Evolutionary conservation across 2,113 vertebrate species (phyloP).

Genomic region (Caranx melampygus): DNA sequence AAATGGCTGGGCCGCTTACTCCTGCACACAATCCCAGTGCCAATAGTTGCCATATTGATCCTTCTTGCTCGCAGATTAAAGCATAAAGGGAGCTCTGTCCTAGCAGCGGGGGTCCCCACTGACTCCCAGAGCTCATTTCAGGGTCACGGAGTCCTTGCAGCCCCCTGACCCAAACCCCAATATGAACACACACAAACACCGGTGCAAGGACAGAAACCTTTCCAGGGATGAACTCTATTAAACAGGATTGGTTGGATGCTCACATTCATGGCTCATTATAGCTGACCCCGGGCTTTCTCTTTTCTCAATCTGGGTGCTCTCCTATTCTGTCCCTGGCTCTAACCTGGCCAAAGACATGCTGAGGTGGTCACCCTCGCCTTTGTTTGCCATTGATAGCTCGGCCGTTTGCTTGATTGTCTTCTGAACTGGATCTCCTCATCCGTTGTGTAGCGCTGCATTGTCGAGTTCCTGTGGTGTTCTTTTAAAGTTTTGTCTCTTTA

Average conservation of each 20-base stretch:
- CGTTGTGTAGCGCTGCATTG: conserved; percentile 60
- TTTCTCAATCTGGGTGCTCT: conserved; percentile 76
- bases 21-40: conserved; percentile 88
- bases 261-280: conserved; percentile 89
- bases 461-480: conserved; percentile 66
- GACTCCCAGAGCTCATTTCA: conserved; percentile 89
- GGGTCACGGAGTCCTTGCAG: conserved; percentile 94
- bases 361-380: conserved; percentile 86
- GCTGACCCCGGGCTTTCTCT: conserved; percentile 83
- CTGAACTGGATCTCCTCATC: conserved; percentile 73
- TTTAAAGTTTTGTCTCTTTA: conserved; percentile 60
- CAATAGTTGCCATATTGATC: conserved; percentile 92
- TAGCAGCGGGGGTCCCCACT: conserved; percentile 86
- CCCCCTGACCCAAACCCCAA: conserved; percentile 88
- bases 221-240: conserved; percentile 91
- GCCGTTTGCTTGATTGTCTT: conserved; percentile 76
- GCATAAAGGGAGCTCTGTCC: conserved; percentile 88
- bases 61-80: conserved; percentile 94
- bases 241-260: conserved; percentile 92
- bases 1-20: conserved; percentile 86
- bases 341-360: conserved; percentile 76
- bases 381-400: conserved; percentile 80
- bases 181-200: conserved; percentile 59
- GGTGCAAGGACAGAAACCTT: conserved; percentile 81
- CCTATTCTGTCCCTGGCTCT: conserved; percentile 54